phyloP scores from a whole-genome alignment of 2,888 invertebrate species.

The Brenthis daphne region DNA sequence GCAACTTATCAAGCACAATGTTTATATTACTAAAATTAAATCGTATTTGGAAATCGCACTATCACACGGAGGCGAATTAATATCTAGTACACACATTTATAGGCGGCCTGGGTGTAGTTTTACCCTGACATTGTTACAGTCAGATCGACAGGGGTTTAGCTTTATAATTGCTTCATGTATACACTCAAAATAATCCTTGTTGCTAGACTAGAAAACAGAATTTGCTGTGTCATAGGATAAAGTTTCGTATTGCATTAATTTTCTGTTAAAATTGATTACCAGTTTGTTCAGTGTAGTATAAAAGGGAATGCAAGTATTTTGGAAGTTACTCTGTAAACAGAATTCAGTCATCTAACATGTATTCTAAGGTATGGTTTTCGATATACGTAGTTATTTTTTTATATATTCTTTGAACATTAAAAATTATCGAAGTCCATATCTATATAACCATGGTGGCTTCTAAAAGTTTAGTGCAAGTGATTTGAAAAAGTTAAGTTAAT shows the following conservation, averaged over 20 bases:
- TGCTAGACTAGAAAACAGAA: conserved; percentile 39
- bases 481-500: no score
- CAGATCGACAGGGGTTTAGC: conserved; percentile 40
- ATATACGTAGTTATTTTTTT: not conserved
- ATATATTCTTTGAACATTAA: not conserved
- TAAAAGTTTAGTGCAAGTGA: no score
- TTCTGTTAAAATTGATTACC: conserved; percentile 61
- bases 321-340: conserved; percentile 62
- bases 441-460: not conserved
- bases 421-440: not conserved
- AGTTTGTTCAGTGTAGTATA: conserved; percentile 64
- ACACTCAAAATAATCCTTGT: conserved; percentile 39
- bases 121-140: conserved; percentile 56
- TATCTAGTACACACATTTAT: conserved; percentile 42
- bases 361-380: conserved; percentile 57
- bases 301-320: conserved; percentile 63
- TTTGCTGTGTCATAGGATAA: conserved; percentile 40
- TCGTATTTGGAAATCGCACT: conserved; percentile 24
- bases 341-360: conserved; percentile 61
- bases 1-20: not conserved
- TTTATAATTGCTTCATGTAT: conserved; percentile 26
- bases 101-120: conserved; percentile 43
- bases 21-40: conserved; percentile 3
- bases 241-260: conserved; percentile 48
- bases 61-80: conserved; percentile 17